Conservation (phyloP, 2,113 vertebrate genomes). For the Motacilla alba region DNA sequence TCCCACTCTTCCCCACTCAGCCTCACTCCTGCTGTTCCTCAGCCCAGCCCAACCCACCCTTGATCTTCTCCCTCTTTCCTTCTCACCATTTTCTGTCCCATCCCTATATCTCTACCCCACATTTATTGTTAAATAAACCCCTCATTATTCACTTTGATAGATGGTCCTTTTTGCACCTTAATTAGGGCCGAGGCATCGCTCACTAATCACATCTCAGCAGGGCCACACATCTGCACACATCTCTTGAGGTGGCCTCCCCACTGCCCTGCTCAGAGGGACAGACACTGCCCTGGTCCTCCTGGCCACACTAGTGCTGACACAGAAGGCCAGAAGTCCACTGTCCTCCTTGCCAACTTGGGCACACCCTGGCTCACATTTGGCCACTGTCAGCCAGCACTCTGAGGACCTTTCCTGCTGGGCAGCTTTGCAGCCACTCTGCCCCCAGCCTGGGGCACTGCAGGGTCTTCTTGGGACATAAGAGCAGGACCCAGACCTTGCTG, state of each 20-base stretch:
- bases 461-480: background rate
- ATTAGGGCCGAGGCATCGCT: rapidly evolving
- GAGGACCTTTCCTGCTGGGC: rapidly evolving
- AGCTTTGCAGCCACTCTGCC: background rate
- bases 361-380: rapidly evolving
- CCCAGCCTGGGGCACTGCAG: background rate
- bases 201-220: too few relatives aligned
- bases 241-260: rapidly evolving
- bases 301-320: background rate
- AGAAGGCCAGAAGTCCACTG: background rate
- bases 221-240: background rate
- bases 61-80: background rate
- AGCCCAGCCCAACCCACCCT: background rate
- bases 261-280: background rate
- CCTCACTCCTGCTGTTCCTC: background rate
- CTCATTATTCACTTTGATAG: background rate
- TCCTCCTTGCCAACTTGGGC: background rate
- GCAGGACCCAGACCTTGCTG: background rate
- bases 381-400: rapidly evolving
- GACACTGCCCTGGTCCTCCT: background rate
- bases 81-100: background rate
- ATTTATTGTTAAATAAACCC: background rate
- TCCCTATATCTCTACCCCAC: background rate
- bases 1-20: background rate
- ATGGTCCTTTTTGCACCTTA: background rate